Evolutionary conservation across 1,140 invertebrate species (phyloP).

Genomic region (Drosophila jambulina): DNA sequence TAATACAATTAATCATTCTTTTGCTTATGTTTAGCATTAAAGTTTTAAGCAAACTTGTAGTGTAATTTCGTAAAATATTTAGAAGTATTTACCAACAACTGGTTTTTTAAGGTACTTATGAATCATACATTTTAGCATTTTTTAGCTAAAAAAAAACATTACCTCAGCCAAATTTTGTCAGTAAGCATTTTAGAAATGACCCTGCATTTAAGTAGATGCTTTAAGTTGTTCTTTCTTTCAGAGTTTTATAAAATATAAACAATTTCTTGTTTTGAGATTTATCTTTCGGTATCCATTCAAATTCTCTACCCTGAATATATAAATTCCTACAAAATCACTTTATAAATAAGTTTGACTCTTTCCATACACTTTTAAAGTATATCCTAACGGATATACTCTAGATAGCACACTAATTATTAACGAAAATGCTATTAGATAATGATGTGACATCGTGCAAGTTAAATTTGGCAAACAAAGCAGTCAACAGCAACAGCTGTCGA

Average conservation of each 20-base stretch:
- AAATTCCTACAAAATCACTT: neutral
- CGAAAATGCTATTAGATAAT: slow-evolving; percentile 4
- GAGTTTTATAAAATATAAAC: neutral
- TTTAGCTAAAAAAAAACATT: neutral
- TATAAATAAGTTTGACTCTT: too few relatives aligned
- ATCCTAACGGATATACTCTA: neutral
- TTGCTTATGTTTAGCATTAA: neutral
- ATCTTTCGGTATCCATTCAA: neutral
- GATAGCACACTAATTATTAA: neutral
- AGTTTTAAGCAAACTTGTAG: neutral
- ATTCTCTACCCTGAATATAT: neutral
- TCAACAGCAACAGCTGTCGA: slow-evolving; percentile 20
- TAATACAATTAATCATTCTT: neutral
- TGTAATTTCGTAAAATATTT: neutral
- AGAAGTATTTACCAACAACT: neutral
- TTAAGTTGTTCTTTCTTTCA: neutral
- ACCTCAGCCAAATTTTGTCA: neutral
- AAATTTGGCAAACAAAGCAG: slow-evolving; percentile 16
- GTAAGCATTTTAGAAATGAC: neutral
- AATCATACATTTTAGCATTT: slow-evolving; percentile 3
- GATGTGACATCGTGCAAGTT: neutral
- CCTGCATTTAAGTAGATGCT: neutral
- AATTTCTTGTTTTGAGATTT: neutral
- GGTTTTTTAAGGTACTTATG: neutral
- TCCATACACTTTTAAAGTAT: neutral